These are phyloP conservation scores for Ciconia maguari DNA, from an alignment of 2,113 vertebrate species.

Conservation along the genomic window DNA sequence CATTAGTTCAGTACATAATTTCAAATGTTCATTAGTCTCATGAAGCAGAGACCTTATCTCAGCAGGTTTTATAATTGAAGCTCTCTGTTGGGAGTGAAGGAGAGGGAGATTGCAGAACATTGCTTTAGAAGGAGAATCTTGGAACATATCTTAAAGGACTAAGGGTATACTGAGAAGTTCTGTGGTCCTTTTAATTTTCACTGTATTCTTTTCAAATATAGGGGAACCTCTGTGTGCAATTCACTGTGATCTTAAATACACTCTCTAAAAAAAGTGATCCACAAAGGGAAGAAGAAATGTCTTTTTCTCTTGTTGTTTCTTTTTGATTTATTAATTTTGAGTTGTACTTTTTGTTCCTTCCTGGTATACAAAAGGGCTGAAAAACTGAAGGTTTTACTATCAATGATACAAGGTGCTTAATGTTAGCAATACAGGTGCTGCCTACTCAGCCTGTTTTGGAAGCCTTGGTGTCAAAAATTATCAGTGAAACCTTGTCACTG, in stretches of 20 bases:
- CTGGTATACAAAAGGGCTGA: background rate
- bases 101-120: background rate
- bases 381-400: background rate
- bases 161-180: background rate
- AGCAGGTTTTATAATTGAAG: constrained; percentile 30
- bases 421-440: background rate
- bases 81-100: background rate
- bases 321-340: background rate
- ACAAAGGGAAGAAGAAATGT: background rate
- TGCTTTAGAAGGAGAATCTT: background rate
- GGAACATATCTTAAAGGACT: background rate
- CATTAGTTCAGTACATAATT: background rate
- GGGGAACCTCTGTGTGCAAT: background rate
- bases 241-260: background rate
- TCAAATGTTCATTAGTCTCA: background rate
- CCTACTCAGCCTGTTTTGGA: background rate
- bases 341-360: background rate
- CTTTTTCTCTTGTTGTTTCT: background rate
- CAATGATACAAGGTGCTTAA: background rate
- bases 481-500: background rate
- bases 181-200: background rate
- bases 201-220: background rate
- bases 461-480: background rate
- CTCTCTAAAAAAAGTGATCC: background rate
- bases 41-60: constrained; percentile 16